Percentiles rank a stretch among this genome's conserved stretches.
Evolutionary conservation across 2,888 invertebrate genomes (phyloP).

Genomic region (Melanostoma mellinum): DNA sequence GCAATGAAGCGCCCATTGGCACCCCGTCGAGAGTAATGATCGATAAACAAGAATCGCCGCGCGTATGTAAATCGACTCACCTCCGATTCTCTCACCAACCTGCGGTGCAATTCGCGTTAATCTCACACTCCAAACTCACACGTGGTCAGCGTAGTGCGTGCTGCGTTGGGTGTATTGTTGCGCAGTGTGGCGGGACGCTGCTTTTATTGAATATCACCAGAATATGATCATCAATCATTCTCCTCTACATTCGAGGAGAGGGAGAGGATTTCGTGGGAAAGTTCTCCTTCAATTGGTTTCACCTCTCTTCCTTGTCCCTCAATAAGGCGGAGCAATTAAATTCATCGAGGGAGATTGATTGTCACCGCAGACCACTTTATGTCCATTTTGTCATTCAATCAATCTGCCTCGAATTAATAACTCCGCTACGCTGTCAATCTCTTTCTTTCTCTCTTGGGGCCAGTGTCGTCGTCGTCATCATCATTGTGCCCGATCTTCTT

Average conservation of each 20-base stretch:
- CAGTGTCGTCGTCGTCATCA: constrained; percentile 18
- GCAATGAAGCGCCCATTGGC: constrained; percentile 71
- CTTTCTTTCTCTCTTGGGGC: constrained; percentile 3
- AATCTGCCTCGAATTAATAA: constrained; percentile 78
- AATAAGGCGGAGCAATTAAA: constrained; percentile 64
- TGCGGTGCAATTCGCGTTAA: constrained; percentile 63
- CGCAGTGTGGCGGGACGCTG: constrained; percentile 8
- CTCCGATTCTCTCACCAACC: constrained; percentile 59
- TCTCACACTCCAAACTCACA: constrained; percentile 63
- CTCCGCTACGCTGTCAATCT: constrained; percentile 73
- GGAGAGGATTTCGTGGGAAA: constrained; percentile 44
- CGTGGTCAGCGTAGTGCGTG: background rate
- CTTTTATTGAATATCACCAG: constrained; percentile 53
- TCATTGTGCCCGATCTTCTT: constrained; percentile 31
- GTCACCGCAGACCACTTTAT: constrained; percentile 64
- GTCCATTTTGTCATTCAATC: constrained; percentile 78
- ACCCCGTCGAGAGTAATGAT: constrained; percentile 76
- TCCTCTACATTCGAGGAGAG: constrained; percentile 17
- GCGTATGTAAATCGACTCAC: constrained; percentile 70
- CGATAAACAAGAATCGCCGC: constrained; percentile 76
- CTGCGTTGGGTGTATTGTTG: background rate
- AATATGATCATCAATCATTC: constrained; percentile 52
- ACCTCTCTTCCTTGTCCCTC: constrained; percentile 5
- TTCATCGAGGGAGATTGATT: constrained; percentile 62
- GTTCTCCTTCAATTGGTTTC: background rate